Evolutionary conservation across 2,113 vertebrate species (phyloP), one percentile per base, ranked within the genome.

Genomic region (Prionailurus bengalensis): DNA sequence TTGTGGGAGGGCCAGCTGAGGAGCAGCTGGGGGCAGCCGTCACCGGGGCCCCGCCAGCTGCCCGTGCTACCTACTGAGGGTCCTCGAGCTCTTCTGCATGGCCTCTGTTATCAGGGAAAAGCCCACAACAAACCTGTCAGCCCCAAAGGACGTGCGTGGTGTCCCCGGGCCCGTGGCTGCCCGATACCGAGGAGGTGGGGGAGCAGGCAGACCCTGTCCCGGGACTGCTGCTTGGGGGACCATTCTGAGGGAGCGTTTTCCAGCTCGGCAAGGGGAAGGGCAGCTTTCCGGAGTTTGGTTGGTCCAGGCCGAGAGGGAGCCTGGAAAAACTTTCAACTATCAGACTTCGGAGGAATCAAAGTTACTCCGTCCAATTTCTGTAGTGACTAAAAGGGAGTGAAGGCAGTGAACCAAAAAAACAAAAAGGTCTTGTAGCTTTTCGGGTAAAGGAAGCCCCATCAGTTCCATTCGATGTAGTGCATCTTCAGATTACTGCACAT

Each of bases 401-500:
- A 8, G 14, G 27, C 80, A 68, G 29, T 29, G 74, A 55, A 9
- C 13, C 45, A 65, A 14, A 16, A 11, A 16, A 48, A 45, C 42
- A 29, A 31, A 48, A 48, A 99, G 99, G 99, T 99, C 99, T 98
- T 99, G 99, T 98, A 99, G 98, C 97, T 99, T 99, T 74, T 99
- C 98, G 89, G 99, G 99, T 95, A 99, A 98, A 95, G 99, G 99
- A 96, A 99, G 99, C 78, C 98, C 98, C 98, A 96, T 99, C 99
- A 16, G 99, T 99, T 51, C 99, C 99, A 93, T 99, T 99, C 2
- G 99, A 99, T 0, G 99, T 99, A 98, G 99, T 99, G 97, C 98
- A 98, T 96, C 98, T 99, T 98, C 99, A 99, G 98, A 99, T 99
- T 88, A 99, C 99, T 29, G 99, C 99, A 70, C 99, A 98, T 63